phyloP scores from a whole-genome alignment of 1,140 invertebrate species.

The Micrasema minimum region DNA sequence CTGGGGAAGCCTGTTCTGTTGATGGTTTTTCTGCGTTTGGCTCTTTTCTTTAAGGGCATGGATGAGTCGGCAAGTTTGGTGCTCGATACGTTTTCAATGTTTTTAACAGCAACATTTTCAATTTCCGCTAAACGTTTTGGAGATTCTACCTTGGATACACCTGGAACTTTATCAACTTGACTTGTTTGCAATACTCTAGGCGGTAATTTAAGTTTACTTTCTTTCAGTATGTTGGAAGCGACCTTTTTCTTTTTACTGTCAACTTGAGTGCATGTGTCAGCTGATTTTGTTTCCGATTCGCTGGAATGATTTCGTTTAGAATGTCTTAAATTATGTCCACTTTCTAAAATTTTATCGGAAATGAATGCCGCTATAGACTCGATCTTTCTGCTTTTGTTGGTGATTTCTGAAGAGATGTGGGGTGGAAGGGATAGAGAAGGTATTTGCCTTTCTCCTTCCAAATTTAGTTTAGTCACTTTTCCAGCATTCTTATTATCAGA shows the following conservation, averaged over 20 bases:
- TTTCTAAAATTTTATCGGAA: conserved; percentile 66
- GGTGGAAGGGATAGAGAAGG: conserved; percentile 37
- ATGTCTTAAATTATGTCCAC: conserved; percentile 64
- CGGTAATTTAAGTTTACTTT: conserved; percentile 46
- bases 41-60: conserved; percentile 70
- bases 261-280: conserved; percentile 47
- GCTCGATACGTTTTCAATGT: conserved; percentile 51
- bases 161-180: conserved; percentile 22
- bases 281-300: conserved; percentile 57
- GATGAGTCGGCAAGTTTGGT: conserved; percentile 38
- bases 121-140: conserved; percentile 54
- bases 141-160: conserved; percentile 24
- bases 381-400: conserved; percentile 59
- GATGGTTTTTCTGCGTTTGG: conserved; percentile 78
- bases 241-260: conserved; percentile 63
- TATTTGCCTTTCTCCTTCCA: conserved; percentile 55
- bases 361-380: conserved; percentile 65
- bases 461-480: conserved; percentile 50
- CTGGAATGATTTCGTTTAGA: conserved; percentile 61
- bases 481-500: conserved; percentile 40
- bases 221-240: conserved; percentile 44
- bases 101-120: conserved; percentile 55
- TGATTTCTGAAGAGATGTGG: conserved; percentile 21
- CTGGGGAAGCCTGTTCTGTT: conserved; percentile 90
- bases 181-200: conserved; percentile 35